phyloP scores from a whole-genome alignment of 2,888 invertebrate species.

The Ichneumon xanthorius region DNA sequence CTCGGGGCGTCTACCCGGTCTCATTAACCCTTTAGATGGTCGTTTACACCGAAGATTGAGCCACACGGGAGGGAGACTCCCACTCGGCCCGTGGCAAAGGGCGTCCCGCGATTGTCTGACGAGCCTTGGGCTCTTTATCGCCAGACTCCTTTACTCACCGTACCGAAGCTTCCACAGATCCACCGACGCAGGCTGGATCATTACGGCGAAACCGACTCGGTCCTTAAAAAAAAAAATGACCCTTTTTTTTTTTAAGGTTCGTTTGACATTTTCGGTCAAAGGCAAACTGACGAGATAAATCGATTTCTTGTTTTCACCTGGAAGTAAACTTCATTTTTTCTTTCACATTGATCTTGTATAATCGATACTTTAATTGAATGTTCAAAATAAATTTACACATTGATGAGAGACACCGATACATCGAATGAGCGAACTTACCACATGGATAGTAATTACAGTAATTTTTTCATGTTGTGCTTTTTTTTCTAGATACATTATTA shows the following conservation, averaged over 20 bases:
- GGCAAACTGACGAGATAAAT: no score
- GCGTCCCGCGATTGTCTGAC: conserved; percentile 24
- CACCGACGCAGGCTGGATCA: no score
- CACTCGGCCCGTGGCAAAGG: conserved; percentile 7
- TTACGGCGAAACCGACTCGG: no score
- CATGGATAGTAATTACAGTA: conserved; percentile 52
- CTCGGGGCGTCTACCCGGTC: conserved; percentile 21
- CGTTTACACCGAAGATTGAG: conserved; percentile 31
- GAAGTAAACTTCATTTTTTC: background rate
- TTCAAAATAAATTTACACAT: conserved; percentile 52
- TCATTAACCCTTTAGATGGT: conserved; percentile 44
- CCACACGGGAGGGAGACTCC: conserved; percentile 14
- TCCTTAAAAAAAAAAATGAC: no score
- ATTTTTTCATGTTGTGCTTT: background rate
- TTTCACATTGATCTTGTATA: conserved; percentile 7
- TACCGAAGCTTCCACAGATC: no score
- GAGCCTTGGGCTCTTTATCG: conserved; percentile 17
- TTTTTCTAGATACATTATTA: background rate
- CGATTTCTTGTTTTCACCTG: background rate
- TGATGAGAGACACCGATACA: conserved; percentile 64
- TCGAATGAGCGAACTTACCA: conserved; percentile 64
- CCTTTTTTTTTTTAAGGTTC: background rate
- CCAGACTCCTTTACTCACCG: background rate
- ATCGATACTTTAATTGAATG: conserved; percentile 38
- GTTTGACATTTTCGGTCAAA: background rate